These are phyloP conservation scores for Chorisops tibialis DNA, from an alignment of 2,888 invertebrate species.

Conservation along the genomic window DNA sequence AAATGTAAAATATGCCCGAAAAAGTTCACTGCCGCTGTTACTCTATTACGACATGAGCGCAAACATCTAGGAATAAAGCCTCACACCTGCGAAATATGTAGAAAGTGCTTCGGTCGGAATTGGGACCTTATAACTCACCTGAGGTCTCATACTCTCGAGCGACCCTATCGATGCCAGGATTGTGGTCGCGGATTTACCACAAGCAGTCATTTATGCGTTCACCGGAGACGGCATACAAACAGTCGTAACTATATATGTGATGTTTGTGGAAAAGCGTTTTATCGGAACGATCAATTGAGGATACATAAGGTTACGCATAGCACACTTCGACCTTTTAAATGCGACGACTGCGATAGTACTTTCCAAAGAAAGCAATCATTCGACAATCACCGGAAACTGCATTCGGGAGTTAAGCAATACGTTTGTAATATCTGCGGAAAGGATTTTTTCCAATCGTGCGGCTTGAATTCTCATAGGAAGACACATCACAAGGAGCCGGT, in stretches of 20 bases:
- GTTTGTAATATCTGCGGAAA: no score
- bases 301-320: conserved; percentile 30
- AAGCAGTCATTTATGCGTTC: conserved; percentile 31
- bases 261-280: conserved; percentile 33
- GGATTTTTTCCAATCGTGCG: no score
- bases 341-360: no score
- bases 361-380: no score
- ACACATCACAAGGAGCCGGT: no score
- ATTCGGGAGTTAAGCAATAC: no score
- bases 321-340: no score
- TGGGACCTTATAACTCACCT: conserved; percentile 32
- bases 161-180: conserved; percentile 32
- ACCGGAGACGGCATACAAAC: conserved; percentile 33
- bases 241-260: conserved; percentile 30
- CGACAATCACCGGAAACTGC: no score
- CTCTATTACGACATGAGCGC: conserved; percentile 33
- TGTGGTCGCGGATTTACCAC: conserved; percentile 28
- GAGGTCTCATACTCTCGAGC: conserved; percentile 33
- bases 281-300: conserved; percentile 29
- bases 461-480: no score
- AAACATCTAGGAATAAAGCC: conserved; percentile 34
- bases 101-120: conserved; percentile 31
- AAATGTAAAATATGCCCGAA: conserved; percentile 33
- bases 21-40: conserved; percentile 32
- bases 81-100: conserved; percentile 33